Evolutionary conservation across 2,797 vertebrate species (phyloP).

Genomic region (Holocentrus rufus): DNA sequence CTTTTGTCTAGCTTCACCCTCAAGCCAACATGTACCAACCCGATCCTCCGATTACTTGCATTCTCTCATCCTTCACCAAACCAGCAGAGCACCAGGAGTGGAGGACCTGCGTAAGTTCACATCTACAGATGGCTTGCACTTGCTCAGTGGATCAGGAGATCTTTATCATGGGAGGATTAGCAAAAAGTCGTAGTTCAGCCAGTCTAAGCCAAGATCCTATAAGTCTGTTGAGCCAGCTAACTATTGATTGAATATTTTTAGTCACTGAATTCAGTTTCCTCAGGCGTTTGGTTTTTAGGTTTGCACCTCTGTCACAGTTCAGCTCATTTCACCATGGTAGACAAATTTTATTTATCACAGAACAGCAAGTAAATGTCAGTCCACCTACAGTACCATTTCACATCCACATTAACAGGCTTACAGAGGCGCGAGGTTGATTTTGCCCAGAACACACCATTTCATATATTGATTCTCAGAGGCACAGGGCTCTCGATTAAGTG

Average conservation of each 20-base stretch:
- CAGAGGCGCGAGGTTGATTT: conserved; percentile 29
- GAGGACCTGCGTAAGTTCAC: too few species aligned
- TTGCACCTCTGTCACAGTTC: conserved; percentile 15
- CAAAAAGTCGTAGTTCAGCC: conserved; percentile 30
- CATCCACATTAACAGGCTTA: conserved; percentile 18
- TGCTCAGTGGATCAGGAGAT: too few species aligned
- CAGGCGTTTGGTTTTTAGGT: conserved; percentile 8
- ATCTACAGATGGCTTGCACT: too few species aligned
- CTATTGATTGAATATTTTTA: conserved; percentile 44
- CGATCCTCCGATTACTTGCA: too few species aligned
- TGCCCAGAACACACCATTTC: conserved; percentile 11
- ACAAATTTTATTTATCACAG: conserved; percentile 1
- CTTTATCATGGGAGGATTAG: too few species aligned
- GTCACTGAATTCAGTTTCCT: conserved; percentile 36
- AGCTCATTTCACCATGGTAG: neutral
- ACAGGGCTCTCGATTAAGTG: conserved; percentile 35
- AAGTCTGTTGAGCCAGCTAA: neutral
- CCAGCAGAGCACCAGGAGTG: too few species aligned
- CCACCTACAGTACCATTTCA: conserved; percentile 36
- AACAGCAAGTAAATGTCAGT: conserved; percentile 34
- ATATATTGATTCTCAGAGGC: conserved; percentile 37
- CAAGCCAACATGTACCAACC: too few species aligned
- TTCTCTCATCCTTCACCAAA: too few species aligned
- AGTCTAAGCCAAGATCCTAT: neutral
- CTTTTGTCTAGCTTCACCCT: too few species aligned